phyloP scores from a whole-genome alignment of 64 coral and sea anemone species.

The Dendrophyllia cribrosa region DNA sequence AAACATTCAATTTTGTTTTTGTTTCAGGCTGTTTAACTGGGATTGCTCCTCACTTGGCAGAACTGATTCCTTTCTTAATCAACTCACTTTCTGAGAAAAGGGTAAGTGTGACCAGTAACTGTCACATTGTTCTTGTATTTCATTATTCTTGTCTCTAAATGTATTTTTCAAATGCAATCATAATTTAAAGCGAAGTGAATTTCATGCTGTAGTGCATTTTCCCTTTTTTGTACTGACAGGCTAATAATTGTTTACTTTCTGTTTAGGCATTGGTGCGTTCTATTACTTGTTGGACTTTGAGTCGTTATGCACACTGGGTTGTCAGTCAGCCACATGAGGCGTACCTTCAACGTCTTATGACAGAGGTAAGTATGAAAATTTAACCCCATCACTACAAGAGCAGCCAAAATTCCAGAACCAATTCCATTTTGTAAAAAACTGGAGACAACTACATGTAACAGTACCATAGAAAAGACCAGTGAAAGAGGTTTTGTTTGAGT shows the following conservation, averaged over 20 bases:
- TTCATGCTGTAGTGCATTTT: too few species aligned
- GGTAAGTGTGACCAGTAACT: conserved; percentile 28
- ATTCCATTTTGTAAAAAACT: too few species aligned
- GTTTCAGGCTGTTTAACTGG: conserved; percentile 89
- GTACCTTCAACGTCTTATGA: conserved; percentile 96
- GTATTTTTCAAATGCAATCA: too few species aligned
- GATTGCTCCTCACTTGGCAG: conserved; percentile 90
- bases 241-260: not conserved
- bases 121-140: too few species aligned
- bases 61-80: conserved; percentile 96
- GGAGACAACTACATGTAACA: too few species aligned
- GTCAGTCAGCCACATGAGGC: conserved; percentile 98
- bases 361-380: conserved; percentile 66
- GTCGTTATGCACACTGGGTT: conserved; percentile 99
- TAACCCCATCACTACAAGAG: too few species aligned
- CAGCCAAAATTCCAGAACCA: too few species aligned
- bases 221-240: too few species aligned
- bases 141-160: too few species aligned
- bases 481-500: too few species aligned
- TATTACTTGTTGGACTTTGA: conserved; percentile 98
- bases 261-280: conserved; percentile 93
- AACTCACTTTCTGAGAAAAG: conserved; percentile 97
- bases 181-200: too few species aligned
- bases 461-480: too few species aligned
- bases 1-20: not conserved